Base-by-base conservation (phyloP, 2,888 invertebrate species). In the Tachina lurida region DNA sequence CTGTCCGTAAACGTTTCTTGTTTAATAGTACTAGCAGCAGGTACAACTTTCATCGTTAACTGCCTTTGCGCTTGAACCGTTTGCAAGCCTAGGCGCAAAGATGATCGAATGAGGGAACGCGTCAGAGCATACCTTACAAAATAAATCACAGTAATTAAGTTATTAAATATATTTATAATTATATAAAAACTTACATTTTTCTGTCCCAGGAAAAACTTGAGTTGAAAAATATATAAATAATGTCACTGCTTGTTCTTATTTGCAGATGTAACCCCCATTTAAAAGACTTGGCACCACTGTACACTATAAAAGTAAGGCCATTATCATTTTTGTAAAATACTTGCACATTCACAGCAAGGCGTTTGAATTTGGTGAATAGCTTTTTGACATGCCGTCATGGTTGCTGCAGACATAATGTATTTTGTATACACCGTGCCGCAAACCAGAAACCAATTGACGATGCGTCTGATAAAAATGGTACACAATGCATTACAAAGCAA, bases 1-100 rank as follows among this genome's bases (percentile, higher is more conserved):
- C 94, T 95, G 80, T 95, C 94, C 89, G 96, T 95, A 89, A 95
- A 94, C 41, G 94, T 93, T 90, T 95, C 95, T 41, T 89, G 88
- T 86, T 89, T 90, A 0, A 90, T 87, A 49, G 92, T 89, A 7
- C 93, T 92, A 89, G 93, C 93, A 90, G 94, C 94, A 91, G 94
- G 94, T 43, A 93, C 90, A 41, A 93, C 92, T 90, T 94, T 93
- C 74, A 94, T 88, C 89, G 95, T 94, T 88, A 95, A 89, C 73
- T 89, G 89, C 4, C 92, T 89, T 43, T 84, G 75, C 0, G 80
- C 15, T 58, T 84, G 88, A 54, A 88, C 87, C 88, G 87, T 74
- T 80, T 90, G 89, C 7, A 90, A 84, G 49, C 91, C 90, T 76
- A 90, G 89, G 15, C 92, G 91, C 74, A 92, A 80, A 13, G 90